These are phyloP conservation scores for Odontomyia ornata DNA, from an alignment of 2,888 invertebrate genomes.

Conservation along the genomic window DNA sequence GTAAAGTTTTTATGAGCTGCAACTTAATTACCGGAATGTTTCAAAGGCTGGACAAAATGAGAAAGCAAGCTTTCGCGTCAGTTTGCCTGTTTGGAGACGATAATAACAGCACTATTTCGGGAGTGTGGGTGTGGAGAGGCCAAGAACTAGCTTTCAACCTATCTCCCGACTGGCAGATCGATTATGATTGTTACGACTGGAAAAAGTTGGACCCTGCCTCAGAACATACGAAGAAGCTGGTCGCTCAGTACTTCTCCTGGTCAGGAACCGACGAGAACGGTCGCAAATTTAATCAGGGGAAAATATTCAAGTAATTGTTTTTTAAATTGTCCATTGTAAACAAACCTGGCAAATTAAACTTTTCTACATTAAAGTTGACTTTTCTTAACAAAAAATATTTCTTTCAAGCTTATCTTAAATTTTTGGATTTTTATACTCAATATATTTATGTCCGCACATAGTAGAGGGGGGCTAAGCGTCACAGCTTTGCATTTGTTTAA, in stretches of 20 bases:
- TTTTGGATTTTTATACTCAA: too few species aligned
- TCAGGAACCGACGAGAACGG: constrained; percentile 85
- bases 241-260: constrained; percentile 92
- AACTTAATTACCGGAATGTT: constrained; percentile 98
- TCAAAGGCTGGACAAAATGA: constrained; percentile 97
- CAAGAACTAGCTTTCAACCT: constrained; percentile 92
- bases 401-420: too few species aligned
- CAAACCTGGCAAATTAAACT: too few species aligned
- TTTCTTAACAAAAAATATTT: too few species aligned
- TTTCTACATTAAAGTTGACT: too few species aligned
- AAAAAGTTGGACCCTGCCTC: constrained; percentile 85
- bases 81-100: constrained; percentile 93
- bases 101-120: constrained; percentile 92
- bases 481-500: too few species aligned
- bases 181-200: constrained; percentile 97
- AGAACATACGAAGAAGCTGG: constrained; percentile 84
- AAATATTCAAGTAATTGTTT: constrained; percentile 99
- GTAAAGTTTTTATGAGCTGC: constrained; percentile 96
- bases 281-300: constrained; percentile 97
- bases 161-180: constrained; percentile 93
- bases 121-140: constrained; percentile 98
- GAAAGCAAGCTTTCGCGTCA: constrained; percentile 95
- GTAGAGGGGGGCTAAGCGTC: too few species aligned
- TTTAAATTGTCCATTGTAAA: too few species aligned
- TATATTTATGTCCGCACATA: too few species aligned